Evolutionary conservation across 2,888 invertebrate genomes (phyloP).

Genomic region (Diplolepis rosae): DNA sequence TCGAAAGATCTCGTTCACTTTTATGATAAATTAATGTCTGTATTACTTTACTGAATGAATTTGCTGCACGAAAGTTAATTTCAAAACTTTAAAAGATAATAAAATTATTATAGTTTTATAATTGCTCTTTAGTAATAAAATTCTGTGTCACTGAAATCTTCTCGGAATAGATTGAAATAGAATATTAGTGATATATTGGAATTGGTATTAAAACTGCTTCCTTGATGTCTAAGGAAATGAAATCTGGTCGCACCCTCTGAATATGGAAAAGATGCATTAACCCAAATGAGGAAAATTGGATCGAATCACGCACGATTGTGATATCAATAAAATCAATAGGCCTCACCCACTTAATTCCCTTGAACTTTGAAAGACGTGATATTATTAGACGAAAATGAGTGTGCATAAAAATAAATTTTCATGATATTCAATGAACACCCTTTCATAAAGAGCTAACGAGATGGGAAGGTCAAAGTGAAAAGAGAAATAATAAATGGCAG

Average conservation of each 20-base stretch:
- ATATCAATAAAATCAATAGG: background rate
- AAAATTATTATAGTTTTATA: too few species aligned
- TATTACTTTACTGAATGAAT: too few species aligned
- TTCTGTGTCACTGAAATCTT: too few species aligned
- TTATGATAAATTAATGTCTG: background rate
- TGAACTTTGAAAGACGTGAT: background rate
- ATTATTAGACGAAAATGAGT: background rate
- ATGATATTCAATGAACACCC: conserved; percentile 26
- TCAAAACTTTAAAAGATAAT: too few species aligned
- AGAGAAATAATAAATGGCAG: conserved; percentile 5
- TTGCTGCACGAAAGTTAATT: too few species aligned
- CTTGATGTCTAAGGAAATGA: background rate
- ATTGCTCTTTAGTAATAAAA: too few species aligned
- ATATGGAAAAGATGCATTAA: conserved; percentile 1
- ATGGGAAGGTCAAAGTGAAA: conserved; percentile 11
- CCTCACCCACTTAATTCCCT: conserved; percentile 8
- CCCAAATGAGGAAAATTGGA: conserved; percentile 10
- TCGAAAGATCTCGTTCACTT: background rate
- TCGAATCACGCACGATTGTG: background rate
- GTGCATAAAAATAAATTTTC: background rate
- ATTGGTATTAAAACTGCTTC: too few species aligned
- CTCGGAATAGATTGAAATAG: too few species aligned
- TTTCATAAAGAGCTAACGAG: background rate
- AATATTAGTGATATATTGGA: too few species aligned
- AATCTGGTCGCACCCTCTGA: background rate